Evolutionary conservation across 2,888 invertebrate genomes (phyloP).

Genomic region (Harmothoe impar): DNA sequence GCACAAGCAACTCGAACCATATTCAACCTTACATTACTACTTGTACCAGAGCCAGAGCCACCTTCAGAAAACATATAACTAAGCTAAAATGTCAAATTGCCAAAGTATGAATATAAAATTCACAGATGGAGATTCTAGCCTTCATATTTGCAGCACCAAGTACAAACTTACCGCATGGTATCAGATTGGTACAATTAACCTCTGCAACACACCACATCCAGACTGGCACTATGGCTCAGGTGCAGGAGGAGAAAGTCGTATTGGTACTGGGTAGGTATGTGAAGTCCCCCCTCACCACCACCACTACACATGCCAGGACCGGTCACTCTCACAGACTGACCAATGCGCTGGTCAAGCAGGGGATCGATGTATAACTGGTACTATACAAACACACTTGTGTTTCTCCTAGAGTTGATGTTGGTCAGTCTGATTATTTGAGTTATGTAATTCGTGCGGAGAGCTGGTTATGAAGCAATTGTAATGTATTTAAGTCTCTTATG

Average conservation of each 20-base stretch:
- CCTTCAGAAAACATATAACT: no score
- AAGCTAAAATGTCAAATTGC: not conserved
- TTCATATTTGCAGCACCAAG: not conserved
- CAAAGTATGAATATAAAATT: not conserved
- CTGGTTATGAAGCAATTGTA: no score
- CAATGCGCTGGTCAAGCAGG: not conserved
- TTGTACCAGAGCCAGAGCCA: no score
- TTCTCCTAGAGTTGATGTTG: no score
- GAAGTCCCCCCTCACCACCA: not conserved
- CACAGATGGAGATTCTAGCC: not conserved
- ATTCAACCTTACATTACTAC: no score
- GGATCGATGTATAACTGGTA: not conserved
- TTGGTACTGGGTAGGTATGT: constrained; percentile 21
- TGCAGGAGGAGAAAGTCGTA: not conserved
- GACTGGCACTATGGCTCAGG: not conserved
- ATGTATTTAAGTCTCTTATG: no score
- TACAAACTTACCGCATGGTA: constrained; percentile 10
- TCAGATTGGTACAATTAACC: not conserved
- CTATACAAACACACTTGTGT: not conserved
- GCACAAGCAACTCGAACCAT: no score
- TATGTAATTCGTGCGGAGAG: no score
- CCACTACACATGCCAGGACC: not conserved
- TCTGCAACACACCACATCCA: not conserved
- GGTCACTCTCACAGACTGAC: not conserved
- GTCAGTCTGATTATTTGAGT: no score